Conservation (phyloP, 1,140 invertebrate species). For the Monochamus saltuarius region DNA sequence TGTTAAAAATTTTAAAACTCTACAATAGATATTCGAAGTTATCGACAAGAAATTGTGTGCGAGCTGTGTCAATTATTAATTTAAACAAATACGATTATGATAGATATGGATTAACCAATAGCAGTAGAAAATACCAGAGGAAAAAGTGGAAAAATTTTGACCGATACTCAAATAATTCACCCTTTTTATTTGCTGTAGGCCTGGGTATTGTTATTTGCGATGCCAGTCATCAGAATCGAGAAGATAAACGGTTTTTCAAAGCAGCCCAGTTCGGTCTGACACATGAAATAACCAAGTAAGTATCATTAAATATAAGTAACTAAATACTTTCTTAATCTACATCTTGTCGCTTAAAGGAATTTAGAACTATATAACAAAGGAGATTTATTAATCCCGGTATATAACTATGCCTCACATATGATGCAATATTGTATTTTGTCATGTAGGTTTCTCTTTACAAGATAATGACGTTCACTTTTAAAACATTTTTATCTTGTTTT, state of each 20-base stretch:
- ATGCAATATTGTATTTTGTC: too few species aligned
- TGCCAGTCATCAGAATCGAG: not conserved
- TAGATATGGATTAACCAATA: not conserved
- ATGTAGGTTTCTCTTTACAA: too few species aligned
- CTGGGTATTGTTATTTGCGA: conserved; percentile 10
- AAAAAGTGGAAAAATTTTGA: conserved; percentile 8
- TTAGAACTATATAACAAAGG: too few species aligned
- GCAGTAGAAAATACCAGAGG: conserved; percentile 5
- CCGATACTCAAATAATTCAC: not conserved
- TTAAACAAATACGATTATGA: not conserved
- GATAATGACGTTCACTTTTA: too few species aligned
- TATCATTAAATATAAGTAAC: conserved; percentile 24
- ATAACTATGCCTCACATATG: too few species aligned
- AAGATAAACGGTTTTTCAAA: conserved; percentile 60
- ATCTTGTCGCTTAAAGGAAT: conserved; percentile 19
- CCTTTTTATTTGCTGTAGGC: conserved; percentile 1
- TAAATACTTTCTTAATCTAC: conserved; percentile 11
- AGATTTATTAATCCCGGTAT: conserved; percentile 18
- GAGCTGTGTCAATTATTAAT: not conserved
- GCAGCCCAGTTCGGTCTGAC: conserved; percentile 65
- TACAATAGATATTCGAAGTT: not conserved
- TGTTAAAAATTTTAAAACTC: not conserved
- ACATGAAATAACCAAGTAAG: conserved; percentile 61
- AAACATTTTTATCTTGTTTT: conserved; percentile 25
- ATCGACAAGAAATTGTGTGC: not conserved